These are phyloP conservation scores for Neotoma lepida DNA, from an alignment of 2,113 vertebrate species.

Conservation along the genomic window DNA sequence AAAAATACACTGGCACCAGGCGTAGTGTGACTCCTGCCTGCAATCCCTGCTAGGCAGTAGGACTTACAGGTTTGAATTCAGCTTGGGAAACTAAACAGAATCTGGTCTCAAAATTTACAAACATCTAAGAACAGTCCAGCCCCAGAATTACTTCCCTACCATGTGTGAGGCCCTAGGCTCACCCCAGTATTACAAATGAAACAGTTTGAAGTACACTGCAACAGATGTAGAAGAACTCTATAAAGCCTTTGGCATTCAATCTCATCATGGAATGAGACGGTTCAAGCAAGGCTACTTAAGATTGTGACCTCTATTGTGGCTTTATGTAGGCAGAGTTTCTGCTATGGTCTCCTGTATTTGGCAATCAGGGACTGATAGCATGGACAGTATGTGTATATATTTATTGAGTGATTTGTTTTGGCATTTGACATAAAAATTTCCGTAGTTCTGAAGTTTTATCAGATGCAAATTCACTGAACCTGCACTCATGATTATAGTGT, in stretches of 20 bases:
- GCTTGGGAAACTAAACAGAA: background rate
- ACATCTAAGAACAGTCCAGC: background rate
- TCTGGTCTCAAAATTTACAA: background rate
- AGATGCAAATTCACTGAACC: slow-evolving; percentile 82
- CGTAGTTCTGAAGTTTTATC: slow-evolving; percentile 83
- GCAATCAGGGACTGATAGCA: slow-evolving; percentile 3
- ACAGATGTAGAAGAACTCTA: background rate
- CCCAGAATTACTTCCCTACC: background rate
- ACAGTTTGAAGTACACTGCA: background rate
- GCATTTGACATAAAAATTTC: slow-evolving; percentile 76
- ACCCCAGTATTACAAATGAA: background rate
- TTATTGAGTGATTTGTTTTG: slow-evolving; percentile 78
- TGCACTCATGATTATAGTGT: background rate
- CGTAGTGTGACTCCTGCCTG: background rate
- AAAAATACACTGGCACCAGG: background rate
- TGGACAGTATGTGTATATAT: background rate
- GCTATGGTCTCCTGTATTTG: background rate
- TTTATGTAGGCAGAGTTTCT: slow-evolving; percentile 25
- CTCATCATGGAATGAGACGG: background rate
- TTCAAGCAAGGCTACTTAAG: background rate
- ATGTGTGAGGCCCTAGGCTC: background rate
- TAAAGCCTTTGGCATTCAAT: background rate
- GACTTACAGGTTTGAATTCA: background rate
- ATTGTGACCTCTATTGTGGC: background rate
- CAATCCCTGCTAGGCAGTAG: background rate